phyloP scores from a whole-genome alignment of 1,140 invertebrate genomes.

The Drosophila obscura region DNA sequence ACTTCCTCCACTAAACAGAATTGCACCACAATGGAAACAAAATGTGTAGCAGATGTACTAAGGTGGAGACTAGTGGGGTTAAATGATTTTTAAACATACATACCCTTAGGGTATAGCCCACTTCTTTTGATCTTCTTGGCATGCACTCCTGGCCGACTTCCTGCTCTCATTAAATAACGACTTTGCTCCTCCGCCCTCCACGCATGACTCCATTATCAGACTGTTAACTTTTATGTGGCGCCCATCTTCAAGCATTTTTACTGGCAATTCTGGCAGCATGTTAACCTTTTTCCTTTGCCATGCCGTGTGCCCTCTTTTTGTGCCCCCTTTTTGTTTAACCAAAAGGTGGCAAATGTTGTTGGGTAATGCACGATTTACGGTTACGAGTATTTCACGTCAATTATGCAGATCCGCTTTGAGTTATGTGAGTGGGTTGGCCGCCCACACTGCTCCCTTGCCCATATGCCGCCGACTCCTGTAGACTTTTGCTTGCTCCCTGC shows the following conservation, averaged over 20 bases:
- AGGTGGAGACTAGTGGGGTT: neutral
- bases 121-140: conserved; percentile 15
- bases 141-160: conserved; percentile 16
- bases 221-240: conserved; percentile 61
- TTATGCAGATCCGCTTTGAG: conserved; percentile 79
- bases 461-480: neutral
- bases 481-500: conserved; percentile 28
- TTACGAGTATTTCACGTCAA: conserved; percentile 72
- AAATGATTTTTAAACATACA: conserved; percentile 1
- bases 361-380: conserved; percentile 67
- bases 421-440: conserved; percentile 63
- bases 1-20: too few species aligned
- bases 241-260: conserved; percentile 56
- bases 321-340: neutral
- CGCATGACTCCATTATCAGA: conserved; percentile 49
- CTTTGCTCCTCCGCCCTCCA: neutral
- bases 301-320: too few species aligned
- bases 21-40: too few species aligned
- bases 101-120: conserved; percentile 1
- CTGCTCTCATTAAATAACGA: conserved; percentile 39
- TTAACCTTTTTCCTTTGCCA: conserved; percentile 51
- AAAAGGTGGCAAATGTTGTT: conserved; percentile 52
- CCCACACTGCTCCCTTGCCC: neutral
- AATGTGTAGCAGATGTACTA: too few species aligned
- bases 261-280: conserved; percentile 52